These are phyloP conservation scores for Andrena praecox DNA, from an alignment of 2,888 invertebrate species.

Conservation along the genomic window DNA sequence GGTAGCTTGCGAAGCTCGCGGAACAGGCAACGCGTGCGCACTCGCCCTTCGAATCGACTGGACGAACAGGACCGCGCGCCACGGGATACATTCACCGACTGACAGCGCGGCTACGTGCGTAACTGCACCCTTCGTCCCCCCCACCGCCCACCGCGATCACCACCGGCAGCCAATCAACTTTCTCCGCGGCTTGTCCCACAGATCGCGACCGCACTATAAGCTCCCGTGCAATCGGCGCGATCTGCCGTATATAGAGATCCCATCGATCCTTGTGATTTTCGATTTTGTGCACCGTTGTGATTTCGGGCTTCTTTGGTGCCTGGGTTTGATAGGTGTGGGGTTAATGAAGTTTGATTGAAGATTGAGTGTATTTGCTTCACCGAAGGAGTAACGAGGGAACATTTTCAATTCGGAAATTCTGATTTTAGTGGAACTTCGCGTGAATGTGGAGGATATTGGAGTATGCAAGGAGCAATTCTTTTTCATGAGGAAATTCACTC, in stretches of 20 bases:
- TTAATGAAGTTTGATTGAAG: neutral
- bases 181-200: slow-evolving; percentile 49
- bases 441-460: too few relatives aligned
- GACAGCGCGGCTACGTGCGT: slow-evolving; percentile 48
- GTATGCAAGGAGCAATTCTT: too few relatives aligned
- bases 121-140: slow-evolving; percentile 52
- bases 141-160: slow-evolving; percentile 11
- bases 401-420: too few relatives aligned
- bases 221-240: neutral
- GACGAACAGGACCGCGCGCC: slow-evolving; percentile 36
- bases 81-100: slow-evolving; percentile 70
- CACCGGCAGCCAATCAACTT: slow-evolving; percentile 66
- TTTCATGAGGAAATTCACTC: too few relatives aligned
- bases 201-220: neutral
- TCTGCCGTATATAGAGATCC: slow-evolving; percentile 37
- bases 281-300: neutral
- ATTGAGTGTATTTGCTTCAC: too few relatives aligned
- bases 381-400: too few relatives aligned
- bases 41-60: neutral
- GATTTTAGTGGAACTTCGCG: too few relatives aligned
- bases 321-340: neutral
- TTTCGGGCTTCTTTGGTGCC: neutral
- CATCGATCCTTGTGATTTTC: neutral
- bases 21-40: slow-evolving; percentile 22
- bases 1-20: slow-evolving; percentile 24